Evolutionary conservation across 2,888 invertebrate genomes (phyloP).

Genomic region (Clunio marinus): DNA sequence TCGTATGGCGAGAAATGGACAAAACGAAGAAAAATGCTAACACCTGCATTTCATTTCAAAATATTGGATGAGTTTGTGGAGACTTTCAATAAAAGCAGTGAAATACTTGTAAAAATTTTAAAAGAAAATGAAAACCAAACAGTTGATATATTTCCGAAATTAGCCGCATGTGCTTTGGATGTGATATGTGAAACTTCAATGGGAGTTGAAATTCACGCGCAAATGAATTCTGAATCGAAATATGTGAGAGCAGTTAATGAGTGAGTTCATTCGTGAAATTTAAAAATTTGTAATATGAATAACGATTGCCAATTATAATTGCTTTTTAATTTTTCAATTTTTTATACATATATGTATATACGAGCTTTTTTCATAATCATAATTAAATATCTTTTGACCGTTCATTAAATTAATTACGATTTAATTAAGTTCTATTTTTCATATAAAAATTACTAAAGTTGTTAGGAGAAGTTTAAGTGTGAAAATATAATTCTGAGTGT

Average conservation of each 20-base stretch:
- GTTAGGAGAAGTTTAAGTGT: neutral
- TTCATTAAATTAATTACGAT: too few species aligned
- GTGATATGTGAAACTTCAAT: conserved; percentile 78
- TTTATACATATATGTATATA: too few species aligned
- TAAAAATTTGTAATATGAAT: too few species aligned
- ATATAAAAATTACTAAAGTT: neutral
- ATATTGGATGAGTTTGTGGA: conserved; percentile 53
- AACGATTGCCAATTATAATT: too few species aligned
- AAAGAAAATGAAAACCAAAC: neutral
- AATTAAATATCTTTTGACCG: too few species aligned
- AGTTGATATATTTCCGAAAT: conserved; percentile 46
- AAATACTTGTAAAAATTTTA: neutral
- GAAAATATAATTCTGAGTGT: too few species aligned
- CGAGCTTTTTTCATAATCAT: too few species aligned
- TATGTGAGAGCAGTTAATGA: neutral
- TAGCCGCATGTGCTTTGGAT: conserved; percentile 59
- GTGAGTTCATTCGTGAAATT: neutral
- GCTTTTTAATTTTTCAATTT: too few species aligned
- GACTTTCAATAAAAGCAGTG: neutral
- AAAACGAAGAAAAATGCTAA: conserved; percentile 63
- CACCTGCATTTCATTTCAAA: conserved; percentile 76
- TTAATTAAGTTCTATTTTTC: too few species aligned
- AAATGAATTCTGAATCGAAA: conserved; percentile 56
- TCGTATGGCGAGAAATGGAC: conserved; percentile 57
- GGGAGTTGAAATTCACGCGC: conserved; percentile 72